A percentile compares a stretch with the other conserved stretches of the same genome.
These are phyloP conservation scores for Strongylocentrotus purpuratus DNA, from an alignment of 35 echinoderm and acorn worm species.

Conservation along the genomic window DNA sequence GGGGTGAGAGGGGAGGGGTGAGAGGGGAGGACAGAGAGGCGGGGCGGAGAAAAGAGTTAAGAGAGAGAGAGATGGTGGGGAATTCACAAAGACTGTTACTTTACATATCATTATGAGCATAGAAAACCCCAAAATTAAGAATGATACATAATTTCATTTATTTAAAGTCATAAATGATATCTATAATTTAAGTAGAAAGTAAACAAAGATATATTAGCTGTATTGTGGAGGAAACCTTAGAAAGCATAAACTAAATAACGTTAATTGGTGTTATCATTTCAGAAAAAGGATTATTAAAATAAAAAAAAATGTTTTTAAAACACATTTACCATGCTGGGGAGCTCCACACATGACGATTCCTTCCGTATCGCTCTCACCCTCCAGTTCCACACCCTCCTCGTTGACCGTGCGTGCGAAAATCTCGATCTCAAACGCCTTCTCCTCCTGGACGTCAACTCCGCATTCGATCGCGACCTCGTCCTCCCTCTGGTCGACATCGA, in stretches of 20 bases:
- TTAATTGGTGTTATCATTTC: too few species aligned
- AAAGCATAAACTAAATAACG: too few species aligned
- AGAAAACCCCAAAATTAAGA: too few species aligned
- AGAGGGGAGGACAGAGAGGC: not conserved
- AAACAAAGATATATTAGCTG: too few species aligned
- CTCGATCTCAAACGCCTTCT: not conserved
- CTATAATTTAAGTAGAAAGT: too few species aligned
- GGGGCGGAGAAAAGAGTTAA: not conserved
- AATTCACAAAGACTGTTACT: too few species aligned
- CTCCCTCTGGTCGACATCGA: not conserved
- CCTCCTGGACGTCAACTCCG: not conserved
- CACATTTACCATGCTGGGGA: not conserved
- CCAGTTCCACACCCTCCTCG: not conserved
- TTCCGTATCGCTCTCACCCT: not conserved
- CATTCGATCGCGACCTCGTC: not conserved
- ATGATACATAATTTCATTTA: too few species aligned
- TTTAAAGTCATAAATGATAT: too few species aligned
- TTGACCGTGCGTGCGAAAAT: not conserved
- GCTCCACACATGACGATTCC: not conserved
- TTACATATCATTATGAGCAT: too few species aligned
- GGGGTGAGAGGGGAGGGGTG: not conserved
- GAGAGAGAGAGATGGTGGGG: not conserved
- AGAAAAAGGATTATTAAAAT: too few species aligned
- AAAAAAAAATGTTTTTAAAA: not conserved
- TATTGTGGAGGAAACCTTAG: too few species aligned